Evolutionary conservation across 2,113 vertebrate species (phyloP), one percentile per base, ranked within the genome.

Genomic region (Anolis sagrei): DNA sequence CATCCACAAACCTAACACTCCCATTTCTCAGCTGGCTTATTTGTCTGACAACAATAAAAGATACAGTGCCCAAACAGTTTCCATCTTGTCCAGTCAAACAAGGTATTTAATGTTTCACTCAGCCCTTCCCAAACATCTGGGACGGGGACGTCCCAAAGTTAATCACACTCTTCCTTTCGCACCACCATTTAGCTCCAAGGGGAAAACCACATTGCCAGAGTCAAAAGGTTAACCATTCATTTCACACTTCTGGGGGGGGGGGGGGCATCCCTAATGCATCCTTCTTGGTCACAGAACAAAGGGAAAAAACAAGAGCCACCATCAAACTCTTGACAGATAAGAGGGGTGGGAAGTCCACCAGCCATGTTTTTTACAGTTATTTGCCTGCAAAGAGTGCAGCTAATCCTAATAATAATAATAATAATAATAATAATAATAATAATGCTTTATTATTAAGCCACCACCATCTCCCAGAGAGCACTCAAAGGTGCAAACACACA

Each of bases 31-130:
- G 89, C 83, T 91, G 66, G 51, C 62, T 88, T 92, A 83, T 86
- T 89, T 91, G 91, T 92, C 87, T 61, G 80, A 88, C 94, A 88
- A 91, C 54, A 91, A 77, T 72, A 82, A 90, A 91, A 91, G 80
- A 81, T 76, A 84, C 77, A 18, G 11, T 49, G 64, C 23, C 68
- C 84, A 81, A 70, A 91, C 90, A 82, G 85, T 70, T 92, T 89
- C 90, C 86, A 88, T 84, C 88, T 86, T 89, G 68, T 82, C 85
- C 76, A 87, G 87, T 74, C 95, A 95, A 92, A 91, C 81, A 88
- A 88, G 91, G 90, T 86, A 92, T 89, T 94, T 92, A 90, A 91
- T 94, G 95, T 95, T 95, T 95, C 94, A 94, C 95, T 95, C 94
- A 94, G 92, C 90, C 95, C 61, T 18, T 54, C 64, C 92, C 91